Base-by-base conservation (phyloP, 1,140 invertebrate species). In the Cylas formicarius region DNA sequence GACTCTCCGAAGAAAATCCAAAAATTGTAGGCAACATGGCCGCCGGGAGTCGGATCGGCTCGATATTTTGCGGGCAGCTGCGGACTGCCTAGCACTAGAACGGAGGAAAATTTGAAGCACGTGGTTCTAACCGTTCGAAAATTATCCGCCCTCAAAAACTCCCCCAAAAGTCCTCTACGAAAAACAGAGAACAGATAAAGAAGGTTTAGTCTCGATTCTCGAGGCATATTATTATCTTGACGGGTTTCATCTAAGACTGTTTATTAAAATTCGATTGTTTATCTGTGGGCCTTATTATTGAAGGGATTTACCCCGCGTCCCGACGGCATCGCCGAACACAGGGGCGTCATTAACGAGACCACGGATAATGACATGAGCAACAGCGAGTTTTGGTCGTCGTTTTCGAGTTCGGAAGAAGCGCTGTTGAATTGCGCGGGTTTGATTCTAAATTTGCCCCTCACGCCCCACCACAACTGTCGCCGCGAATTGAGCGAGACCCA, bases 381-480 rank as follows among this genome's bases (percentile, higher is more conserved):
- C 49, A 84, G 81, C 0, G 82, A 87, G 60, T 82, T 82, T 58
- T 84, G 81, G 78, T 85, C 82, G 0, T 85, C 82, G 1, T 86
- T 84, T 65, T 84, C 80, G 10, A 80, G 76, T 50, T 83, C 80
- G 24, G 84, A 86, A 56, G 84, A 86, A 57, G 76, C 80, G 2
- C 64, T 87, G 2, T 61, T 84, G 3, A 77, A 81, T 46, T 87
- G 84, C 52, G 76, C 77, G 21, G 84, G 84, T 2, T 63, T 87
- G 14, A 78, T 87, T 42, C 62, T 84, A 4, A 82, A 81, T 57
- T 65, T 85, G 46, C 81, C 81, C 0, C 62, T 86, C 0, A 77
- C 73, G 2, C 80, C 81, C 0, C 74, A 80, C 58, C 59, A 63
- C 1, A 57, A 65, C 5, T 85, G 82, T 53, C 57, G 59, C 0